A percentile compares a stretch with the other conserved stretches of the same genome.
Evolutionary conservation across 1,140 invertebrate genomes (phyloP).

Genomic region (Scaptomyza graminum): DNA sequence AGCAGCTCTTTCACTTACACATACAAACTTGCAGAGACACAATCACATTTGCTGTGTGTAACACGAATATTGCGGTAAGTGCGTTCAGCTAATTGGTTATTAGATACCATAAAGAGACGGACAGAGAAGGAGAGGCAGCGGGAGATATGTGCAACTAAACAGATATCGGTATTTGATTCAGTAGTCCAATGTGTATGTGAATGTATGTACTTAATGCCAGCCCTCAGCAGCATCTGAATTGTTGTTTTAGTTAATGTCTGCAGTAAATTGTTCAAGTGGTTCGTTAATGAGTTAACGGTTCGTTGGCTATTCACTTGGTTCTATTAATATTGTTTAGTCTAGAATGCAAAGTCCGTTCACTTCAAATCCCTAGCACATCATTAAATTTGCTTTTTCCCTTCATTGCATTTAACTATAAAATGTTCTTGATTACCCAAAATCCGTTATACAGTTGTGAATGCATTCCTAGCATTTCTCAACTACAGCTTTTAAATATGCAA

Average conservation of each 20-base stretch:
- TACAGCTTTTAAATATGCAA: too few species aligned
- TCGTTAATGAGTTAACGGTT: too few species aligned
- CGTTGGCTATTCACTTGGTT: too few species aligned
- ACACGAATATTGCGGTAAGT: conserved; percentile 26
- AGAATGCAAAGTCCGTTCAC: too few species aligned
- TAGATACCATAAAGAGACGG: background rate
- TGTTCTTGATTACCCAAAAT: too few species aligned
- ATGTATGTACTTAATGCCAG: background rate
- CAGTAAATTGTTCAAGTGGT: too few species aligned
- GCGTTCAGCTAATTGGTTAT: conserved; percentile 33
- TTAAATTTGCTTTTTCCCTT: too few species aligned
- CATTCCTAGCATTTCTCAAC: too few species aligned
- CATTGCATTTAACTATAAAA: too few species aligned
- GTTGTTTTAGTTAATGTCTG: background rate
- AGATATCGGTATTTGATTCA: conserved; percentile 3
- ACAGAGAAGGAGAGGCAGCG: background rate
- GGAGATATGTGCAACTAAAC: background rate
- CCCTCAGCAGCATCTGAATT: conserved; percentile 1
- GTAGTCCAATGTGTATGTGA: background rate
- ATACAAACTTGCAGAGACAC: background rate
- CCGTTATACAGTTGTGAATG: too few species aligned
- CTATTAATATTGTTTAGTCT: too few species aligned
- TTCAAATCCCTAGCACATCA: too few species aligned
- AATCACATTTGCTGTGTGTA: background rate
- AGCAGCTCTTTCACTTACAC: conserved; percentile 9